These are phyloP conservation scores for Grammomys dolichurus DNA, from an alignment of 2,113 vertebrate species.

Conservation along the genomic window DNA sequence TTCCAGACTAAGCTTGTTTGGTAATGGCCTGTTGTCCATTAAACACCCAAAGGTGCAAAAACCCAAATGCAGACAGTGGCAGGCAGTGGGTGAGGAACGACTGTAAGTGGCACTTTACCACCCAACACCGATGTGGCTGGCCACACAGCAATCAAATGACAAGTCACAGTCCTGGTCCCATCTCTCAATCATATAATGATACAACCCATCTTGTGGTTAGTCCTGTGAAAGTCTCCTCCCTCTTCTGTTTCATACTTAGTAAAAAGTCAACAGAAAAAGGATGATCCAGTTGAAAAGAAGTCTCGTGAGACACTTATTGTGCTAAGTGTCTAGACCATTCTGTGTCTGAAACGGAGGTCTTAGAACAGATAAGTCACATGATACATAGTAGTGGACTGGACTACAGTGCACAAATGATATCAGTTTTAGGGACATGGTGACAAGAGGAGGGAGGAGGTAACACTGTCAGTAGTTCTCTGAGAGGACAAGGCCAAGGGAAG, in stretches of 20 bases:
- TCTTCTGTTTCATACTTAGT: neutral
- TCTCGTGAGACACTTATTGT: accelerated
- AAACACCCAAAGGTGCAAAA: too few relatives aligned
- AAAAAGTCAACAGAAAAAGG: neutral
- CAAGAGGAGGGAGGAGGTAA: neutral
- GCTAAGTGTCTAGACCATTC: neutral
- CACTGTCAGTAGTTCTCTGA: neutral
- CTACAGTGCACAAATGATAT: neutral
- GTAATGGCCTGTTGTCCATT: accelerated
- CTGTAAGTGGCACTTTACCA: too few relatives aligned
- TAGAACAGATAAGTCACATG: accelerated
- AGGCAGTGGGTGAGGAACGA: accelerated
- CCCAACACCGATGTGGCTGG: neutral
- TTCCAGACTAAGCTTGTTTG: neutral
- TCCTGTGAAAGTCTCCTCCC: accelerated
- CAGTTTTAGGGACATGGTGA: neutral
- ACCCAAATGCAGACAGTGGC: too few relatives aligned
- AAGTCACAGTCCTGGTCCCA: too few relatives aligned
- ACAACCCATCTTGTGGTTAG: too few relatives aligned
- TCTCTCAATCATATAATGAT: accelerated
- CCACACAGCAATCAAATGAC: neutral
- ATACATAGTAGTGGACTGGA: neutral
- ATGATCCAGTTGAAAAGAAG: neutral
- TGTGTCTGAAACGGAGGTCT: neutral
- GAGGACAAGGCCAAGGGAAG: neutral